A percentile compares a stretch with the other conserved stretches of the same genome.
Conservation (phyloP, 1,140 invertebrate genomes). For the Zaprionus nigranus region DNA sequence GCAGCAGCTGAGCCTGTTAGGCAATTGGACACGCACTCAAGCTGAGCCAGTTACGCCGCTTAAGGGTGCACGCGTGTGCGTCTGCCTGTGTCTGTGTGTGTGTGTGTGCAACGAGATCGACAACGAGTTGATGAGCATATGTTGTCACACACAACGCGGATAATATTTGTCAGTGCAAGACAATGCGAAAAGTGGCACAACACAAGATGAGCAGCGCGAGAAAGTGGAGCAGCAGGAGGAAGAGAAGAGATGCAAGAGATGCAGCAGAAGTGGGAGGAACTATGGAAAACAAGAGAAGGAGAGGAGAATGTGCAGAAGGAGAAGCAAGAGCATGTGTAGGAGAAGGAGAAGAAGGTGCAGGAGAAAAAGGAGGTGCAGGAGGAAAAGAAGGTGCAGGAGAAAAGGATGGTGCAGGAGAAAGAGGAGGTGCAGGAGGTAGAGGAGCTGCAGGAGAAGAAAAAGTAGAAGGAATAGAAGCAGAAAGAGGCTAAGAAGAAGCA, state of each 20-base stretch:
- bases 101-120: neutral
- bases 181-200: constrained; percentile 41
- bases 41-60: neutral
- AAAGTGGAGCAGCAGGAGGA: constrained; percentile 16
- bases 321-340: neutral
- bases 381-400: neutral
- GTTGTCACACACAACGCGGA: constrained; percentile 29
- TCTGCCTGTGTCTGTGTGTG: too few species aligned
- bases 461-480: neutral
- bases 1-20: constrained; percentile 20
- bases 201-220: constrained; percentile 13
- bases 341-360: neutral
- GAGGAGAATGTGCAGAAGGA: too few species aligned
- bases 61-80: neutral
- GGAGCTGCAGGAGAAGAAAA: neutral
- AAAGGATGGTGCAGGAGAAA: too few species aligned
- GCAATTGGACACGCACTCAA: constrained; percentile 14
- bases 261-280: neutral
- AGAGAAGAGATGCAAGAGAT: neutral
- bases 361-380: too few species aligned
- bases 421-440: neutral
- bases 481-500: neutral
- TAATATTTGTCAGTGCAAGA: constrained; percentile 45
- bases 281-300: neutral
- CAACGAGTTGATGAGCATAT: constrained; percentile 16